A percentile compares a stretch with the other conserved stretches of the same genome.
Evolutionary conservation across 2,113 vertebrate species (phyloP).

Genomic region (Brienomyrus longianalis): DNA sequence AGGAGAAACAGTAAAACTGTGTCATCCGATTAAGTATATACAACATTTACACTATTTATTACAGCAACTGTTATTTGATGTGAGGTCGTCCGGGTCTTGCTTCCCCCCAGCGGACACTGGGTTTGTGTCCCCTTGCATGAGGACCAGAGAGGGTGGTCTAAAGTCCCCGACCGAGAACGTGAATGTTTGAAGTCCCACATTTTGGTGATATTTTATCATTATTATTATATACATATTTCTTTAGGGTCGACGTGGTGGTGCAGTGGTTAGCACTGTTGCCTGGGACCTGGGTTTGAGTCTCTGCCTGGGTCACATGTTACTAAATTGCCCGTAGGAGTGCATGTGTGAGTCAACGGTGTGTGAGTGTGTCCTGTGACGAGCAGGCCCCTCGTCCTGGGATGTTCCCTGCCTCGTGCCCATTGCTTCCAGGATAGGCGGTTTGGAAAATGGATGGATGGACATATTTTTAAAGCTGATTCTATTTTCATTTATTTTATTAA

Average conservation of each 20-base stretch:
- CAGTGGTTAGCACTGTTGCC: no score
- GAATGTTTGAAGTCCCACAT: not conserved
- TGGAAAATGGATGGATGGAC: no score
- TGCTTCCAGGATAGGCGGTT: no score
- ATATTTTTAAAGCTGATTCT: not conserved
- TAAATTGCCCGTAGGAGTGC: no score
- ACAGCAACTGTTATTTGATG: not conserved
- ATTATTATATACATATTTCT: not conserved
- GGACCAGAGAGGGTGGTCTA: not conserved
- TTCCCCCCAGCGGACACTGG: not conserved
- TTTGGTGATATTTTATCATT: not conserved
- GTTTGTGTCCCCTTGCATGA: not conserved
- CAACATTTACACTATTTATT: not conserved
- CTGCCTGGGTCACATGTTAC: no score
- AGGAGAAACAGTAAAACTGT: not conserved
- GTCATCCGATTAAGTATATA: not conserved
- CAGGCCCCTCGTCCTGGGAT: no score
- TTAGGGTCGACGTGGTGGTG: no score
- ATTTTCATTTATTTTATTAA: not conserved
- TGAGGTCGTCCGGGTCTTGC: not conserved
- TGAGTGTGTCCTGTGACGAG: no score
- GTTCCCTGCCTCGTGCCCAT: no score
- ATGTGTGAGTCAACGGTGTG: no score
- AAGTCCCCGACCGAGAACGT: not conserved
- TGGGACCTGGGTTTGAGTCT: no score